Percentiles rank a stretch among this genome's conserved stretches.
phyloP scores from a whole-genome alignment of 1,140 invertebrate genomes.

The Hypsibius dujardini region DNA sequence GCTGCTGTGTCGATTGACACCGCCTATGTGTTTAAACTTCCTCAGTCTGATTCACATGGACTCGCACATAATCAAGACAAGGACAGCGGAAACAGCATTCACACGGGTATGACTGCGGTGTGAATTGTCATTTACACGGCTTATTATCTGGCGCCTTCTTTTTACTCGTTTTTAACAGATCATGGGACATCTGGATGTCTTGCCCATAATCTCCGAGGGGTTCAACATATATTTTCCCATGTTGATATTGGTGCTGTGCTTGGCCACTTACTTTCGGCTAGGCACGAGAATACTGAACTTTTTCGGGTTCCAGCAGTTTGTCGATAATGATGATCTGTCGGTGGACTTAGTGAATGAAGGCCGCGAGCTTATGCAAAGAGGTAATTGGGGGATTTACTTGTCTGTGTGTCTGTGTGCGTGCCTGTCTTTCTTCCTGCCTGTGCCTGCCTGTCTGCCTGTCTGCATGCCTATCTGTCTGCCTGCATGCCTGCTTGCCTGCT shows the following conservation, averaged over 20 bases:
- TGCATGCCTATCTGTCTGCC: too few species aligned
- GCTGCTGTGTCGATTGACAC: slow-evolving; percentile 84
- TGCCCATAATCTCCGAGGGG: slow-evolving; percentile 85
- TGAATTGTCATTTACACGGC: too few species aligned
- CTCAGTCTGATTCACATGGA: slow-evolving; percentile 94
- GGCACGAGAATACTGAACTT: slow-evolving; percentile 67
- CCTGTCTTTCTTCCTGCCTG: slow-evolving; percentile 14
- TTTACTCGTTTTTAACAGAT: slow-evolving; percentile 47
- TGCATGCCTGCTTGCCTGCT: too few species aligned
- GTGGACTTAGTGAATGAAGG: slow-evolving; percentile 83
- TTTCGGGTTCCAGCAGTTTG: slow-evolving; percentile 86
- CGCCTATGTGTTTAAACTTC: slow-evolving; percentile 95
- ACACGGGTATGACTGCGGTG: slow-evolving; percentile 48
- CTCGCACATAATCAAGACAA: slow-evolving; percentile 71
- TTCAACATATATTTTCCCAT: slow-evolving; percentile 99
- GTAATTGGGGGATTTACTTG: slow-evolving; percentile 31
- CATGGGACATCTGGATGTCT: slow-evolving; percentile 98
- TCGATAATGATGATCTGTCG: slow-evolving; percentile 78
- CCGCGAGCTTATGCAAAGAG: slow-evolving; percentile 58
- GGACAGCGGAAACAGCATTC: slow-evolving; percentile 62
- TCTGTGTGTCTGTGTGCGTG: too few species aligned
- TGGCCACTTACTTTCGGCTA: slow-evolving; percentile 86
- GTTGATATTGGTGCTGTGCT: slow-evolving; percentile 74
- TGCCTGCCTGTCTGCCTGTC: too few species aligned
- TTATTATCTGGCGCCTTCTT: slow-evolving; percentile 18